Evolutionary conservation across 2,797 vertebrate species (phyloP).

Genomic region (Leucoraja ocellata): DNA sequence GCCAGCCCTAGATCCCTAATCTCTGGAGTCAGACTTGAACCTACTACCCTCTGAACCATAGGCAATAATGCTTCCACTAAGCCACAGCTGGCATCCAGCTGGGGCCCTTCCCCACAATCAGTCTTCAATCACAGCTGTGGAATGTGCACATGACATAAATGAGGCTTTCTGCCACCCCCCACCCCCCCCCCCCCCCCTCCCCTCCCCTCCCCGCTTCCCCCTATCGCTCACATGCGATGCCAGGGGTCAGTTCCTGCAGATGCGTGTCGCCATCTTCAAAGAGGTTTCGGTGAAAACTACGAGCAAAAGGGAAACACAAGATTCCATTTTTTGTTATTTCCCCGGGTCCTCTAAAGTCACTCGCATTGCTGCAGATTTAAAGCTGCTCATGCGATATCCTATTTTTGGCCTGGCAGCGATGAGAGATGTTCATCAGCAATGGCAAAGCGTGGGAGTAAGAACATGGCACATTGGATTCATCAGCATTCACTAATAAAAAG

Average conservation of each 20-base stretch:
- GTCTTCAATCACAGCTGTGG: not conserved
- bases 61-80: not conserved
- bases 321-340: not conserved
- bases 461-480: not conserved
- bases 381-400: not conserved
- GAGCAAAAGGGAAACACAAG: not conserved
- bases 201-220: not conserved
- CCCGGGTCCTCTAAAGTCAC: not conserved
- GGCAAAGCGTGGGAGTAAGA: not conserved
- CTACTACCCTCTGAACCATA: not conserved
- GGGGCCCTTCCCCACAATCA: not conserved
- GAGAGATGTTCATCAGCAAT: not conserved
- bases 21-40: not conserved
- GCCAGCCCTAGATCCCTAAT: not conserved
- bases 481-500: not conserved
- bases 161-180: not conserved
- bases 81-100: not conserved
- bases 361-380: not conserved
- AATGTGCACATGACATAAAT: not conserved
- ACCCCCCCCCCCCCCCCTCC: not conserved
- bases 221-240: not conserved
- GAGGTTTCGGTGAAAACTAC: not conserved
- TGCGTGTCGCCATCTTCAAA: not conserved
- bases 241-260: not conserved
- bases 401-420: not conserved